A percentile compares a stretch with the other conserved stretches of the same genome.
These are phyloP conservation scores for Mythimna lalbum DNA, from an alignment of 2,888 invertebrate genomes.

Conservation along the genomic window DNA sequence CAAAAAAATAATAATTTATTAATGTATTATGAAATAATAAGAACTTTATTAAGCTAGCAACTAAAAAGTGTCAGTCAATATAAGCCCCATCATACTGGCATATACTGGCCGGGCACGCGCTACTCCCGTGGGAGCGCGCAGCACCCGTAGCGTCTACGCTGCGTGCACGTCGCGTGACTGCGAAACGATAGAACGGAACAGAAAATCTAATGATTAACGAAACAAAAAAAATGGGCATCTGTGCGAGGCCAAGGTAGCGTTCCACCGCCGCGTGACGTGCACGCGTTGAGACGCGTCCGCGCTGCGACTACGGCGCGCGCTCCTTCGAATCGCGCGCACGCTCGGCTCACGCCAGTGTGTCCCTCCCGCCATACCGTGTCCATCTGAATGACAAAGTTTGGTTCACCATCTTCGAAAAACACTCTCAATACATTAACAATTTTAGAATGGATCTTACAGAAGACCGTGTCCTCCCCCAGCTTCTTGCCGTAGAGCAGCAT, in stretches of 20 bases:
- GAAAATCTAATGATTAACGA: constrained; percentile 43
- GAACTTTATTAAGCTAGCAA: constrained; percentile 1
- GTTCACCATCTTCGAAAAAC: constrained; percentile 52
- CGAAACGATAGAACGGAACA: constrained; percentile 56
- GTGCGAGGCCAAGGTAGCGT: constrained; percentile 52
- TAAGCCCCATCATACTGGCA: constrained; percentile 29
- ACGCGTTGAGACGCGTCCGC: constrained; percentile 37
- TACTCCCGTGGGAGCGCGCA: constrained; percentile 36
- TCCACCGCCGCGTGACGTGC: constrained; percentile 54
- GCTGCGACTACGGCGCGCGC: constrained; percentile 39
- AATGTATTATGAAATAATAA: not conserved
- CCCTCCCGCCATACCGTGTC: constrained; percentile 57
- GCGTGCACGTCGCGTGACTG: constrained; percentile 56
- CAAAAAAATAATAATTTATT: not conserved
- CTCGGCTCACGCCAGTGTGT: constrained; percentile 44
- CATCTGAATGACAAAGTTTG: constrained; percentile 53
- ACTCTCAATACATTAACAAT: constrained; percentile 19
- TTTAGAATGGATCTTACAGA: constrained; percentile 91
- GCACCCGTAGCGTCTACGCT: constrained; percentile 36
- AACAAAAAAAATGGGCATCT: constrained; percentile 52
- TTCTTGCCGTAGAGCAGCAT: constrained; percentile 99
- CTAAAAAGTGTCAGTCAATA: constrained; percentile 4
- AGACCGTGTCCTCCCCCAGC: constrained; percentile 98
- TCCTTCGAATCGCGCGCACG: constrained; percentile 40
- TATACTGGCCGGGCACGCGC: constrained; percentile 37